A percentile compares a stretch with the other conserved stretches of the same genome.
phyloP scores from a whole-genome alignment of 2,113 vertebrate species.

The Excalfactoria chinensis region DNA sequence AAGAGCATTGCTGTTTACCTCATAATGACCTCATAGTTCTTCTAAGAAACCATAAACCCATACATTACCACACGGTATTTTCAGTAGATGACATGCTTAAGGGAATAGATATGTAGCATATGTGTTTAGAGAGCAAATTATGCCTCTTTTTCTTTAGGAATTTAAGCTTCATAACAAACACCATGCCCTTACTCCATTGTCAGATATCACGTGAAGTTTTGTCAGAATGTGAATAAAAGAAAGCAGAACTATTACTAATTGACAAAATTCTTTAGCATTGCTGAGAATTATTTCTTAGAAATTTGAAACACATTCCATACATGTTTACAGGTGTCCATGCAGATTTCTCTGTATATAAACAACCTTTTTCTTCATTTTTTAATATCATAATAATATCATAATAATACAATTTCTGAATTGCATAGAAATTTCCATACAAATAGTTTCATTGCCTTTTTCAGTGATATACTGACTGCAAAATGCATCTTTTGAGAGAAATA shows the following conservation, averaged over 20 bases:
- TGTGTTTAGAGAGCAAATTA: neutral
- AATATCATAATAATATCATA: neutral
- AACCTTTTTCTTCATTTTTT: neutral
- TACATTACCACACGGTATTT: neutral
- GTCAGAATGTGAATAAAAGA: neutral
- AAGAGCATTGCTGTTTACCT: neutral
- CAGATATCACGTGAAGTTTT: neutral
- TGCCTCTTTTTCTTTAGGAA: neutral
- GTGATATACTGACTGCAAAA: neutral
- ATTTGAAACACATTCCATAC: neutral
- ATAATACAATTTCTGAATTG: neutral
- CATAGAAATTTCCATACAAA: neutral
- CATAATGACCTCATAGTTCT: neutral
- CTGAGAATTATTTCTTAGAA: neutral
- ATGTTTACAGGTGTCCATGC: accelerated
- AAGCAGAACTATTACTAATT: neutral
- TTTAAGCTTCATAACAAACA: neutral
- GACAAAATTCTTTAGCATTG: neutral
- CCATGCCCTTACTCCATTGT: neutral
- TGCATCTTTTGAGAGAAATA: neutral
- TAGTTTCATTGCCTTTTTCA: neutral
- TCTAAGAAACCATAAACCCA: neutral
- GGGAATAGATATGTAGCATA: neutral
- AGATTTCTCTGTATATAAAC: neutral
- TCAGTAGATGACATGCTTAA: neutral